Evolutionary conservation across 2,113 vertebrate genomes (phyloP).

Genomic region (Myrmecobius fasciatus): DNA sequence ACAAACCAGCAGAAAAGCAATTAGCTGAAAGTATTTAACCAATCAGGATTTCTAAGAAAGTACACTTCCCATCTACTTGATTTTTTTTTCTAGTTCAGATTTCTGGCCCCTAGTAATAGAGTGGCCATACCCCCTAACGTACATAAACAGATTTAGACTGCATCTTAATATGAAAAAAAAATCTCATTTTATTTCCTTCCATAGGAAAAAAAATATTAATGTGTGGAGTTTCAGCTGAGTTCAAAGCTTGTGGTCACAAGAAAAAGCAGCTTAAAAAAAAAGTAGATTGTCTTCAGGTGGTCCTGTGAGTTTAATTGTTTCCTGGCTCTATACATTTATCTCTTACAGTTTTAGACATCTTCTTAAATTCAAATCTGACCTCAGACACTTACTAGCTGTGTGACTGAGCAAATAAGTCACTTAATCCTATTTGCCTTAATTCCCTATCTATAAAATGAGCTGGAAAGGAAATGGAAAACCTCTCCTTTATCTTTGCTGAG

Average conservation of each 20-base stretch:
- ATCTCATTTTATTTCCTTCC: conserved; percentile 31
- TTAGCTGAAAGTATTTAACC: conserved; percentile 18
- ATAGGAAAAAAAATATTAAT: conserved; percentile 32
- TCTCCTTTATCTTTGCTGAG: neutral
- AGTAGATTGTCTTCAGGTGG: conserved; percentile 14
- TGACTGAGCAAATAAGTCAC: neutral
- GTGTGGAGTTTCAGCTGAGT: conserved; percentile 12
- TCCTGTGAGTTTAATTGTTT: neutral
- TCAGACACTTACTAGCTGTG: neutral
- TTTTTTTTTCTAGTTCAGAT: neutral
- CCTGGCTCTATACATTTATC: neutral
- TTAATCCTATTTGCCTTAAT: neutral
- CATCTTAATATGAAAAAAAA: conserved; percentile 16
- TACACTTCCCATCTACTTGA: conserved; percentile 44
- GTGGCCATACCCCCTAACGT: conserved; percentile 7
- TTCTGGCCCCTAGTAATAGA: conserved; percentile 16
- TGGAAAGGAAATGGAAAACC: neutral
- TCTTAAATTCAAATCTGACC: neutral
- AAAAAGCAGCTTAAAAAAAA: neutral
- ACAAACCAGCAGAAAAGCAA: conserved; percentile 36
- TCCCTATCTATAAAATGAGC: neutral
- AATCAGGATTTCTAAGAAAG: conserved; percentile 45
- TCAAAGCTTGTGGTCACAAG: conserved; percentile 25
- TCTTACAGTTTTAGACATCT: neutral
- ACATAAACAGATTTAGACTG: neutral